Evolutionary conservation across 2,797 vertebrate species (phyloP), one percentile per base, ranked within the genome.

Genomic region (Coilia nasus): DNA sequence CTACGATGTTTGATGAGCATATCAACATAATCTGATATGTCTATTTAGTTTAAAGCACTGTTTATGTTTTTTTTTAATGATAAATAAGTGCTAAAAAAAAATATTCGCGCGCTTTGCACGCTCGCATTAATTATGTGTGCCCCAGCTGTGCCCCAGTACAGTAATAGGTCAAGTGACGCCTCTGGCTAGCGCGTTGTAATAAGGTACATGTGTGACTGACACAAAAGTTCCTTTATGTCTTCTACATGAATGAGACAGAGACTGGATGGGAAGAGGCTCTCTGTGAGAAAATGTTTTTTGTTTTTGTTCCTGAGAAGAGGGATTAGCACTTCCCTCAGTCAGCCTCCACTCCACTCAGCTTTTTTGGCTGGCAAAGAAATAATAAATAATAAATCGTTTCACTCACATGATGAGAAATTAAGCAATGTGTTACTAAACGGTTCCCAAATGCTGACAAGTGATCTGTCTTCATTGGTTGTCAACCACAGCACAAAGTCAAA

Each of bases 391-490:
- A 75, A 75, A 75, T 75, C 15, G 15, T 14, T 75, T 35, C 31
- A 6, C 31, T 75, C 67, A 17, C 15, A 41, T 75, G 64, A 28
- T 31, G 28, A 17, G 67, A 31, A 41, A 12, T 75, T 75, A 35
- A 64, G 67, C 67, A 75, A 75, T 17, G 12, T 23, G 31, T 35
- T 35, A 35, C 67, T 54, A 41, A 35, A 35, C 31, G 25, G 28
- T 31, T 71, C 25, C 31, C 25, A 31, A 28, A 31, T 21, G 19
- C 23, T 31, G 64, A 11, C 64, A 2, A 71, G 64, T 35, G 28
- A 75, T 75, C 31, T 17, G 28, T 75, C 67, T 75, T 75, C 67
- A 75, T 75, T 75, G 50, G 50, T 7, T 75, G 31, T 11, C 67
- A 41, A 67, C 28, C 35, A 2, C 25, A 14, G 62, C 25, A 17